Evolutionary conservation across 2,113 vertebrate genomes (phyloP).

Genomic region (Jacana jacana): DNA sequence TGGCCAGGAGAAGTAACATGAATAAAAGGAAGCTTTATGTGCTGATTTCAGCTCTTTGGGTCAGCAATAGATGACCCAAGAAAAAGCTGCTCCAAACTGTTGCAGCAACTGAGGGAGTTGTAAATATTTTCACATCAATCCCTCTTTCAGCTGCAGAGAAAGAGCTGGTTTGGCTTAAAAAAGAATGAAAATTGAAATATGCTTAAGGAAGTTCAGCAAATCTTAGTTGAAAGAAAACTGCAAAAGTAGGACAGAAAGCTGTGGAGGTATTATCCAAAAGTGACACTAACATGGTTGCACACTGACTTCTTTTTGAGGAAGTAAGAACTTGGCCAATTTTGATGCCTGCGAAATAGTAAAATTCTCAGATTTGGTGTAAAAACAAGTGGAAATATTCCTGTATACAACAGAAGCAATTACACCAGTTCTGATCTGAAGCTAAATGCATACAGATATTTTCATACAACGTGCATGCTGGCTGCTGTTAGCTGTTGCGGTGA

Average conservation of each 20-base stretch:
- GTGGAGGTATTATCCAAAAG: background rate
- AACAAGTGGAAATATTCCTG: background rate
- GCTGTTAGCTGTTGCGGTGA: background rate
- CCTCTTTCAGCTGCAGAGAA: constrained; percentile 5
- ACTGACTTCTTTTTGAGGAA: background rate
- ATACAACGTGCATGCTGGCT: background rate
- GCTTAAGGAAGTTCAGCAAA: background rate
- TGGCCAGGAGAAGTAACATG: background rate
- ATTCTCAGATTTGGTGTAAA: background rate
- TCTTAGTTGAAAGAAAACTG: background rate
- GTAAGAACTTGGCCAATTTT: background rate
- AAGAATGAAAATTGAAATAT: background rate
- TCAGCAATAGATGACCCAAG: background rate
- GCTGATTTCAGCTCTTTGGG: background rate
- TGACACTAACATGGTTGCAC: background rate
- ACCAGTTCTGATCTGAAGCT: background rate
- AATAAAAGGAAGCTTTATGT: background rate
- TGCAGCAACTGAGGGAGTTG: background rate
- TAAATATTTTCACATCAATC: background rate
- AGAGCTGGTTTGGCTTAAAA: background rate
- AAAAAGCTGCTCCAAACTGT: background rate
- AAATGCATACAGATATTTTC: background rate
- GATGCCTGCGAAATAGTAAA: background rate
- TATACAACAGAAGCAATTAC: background rate
- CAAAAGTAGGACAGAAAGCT: constrained; percentile 1